These are phyloP conservation scores for Casuarius casuarius DNA, from an alignment of 2,113 vertebrate genomes.

Conservation along the genomic window DNA sequence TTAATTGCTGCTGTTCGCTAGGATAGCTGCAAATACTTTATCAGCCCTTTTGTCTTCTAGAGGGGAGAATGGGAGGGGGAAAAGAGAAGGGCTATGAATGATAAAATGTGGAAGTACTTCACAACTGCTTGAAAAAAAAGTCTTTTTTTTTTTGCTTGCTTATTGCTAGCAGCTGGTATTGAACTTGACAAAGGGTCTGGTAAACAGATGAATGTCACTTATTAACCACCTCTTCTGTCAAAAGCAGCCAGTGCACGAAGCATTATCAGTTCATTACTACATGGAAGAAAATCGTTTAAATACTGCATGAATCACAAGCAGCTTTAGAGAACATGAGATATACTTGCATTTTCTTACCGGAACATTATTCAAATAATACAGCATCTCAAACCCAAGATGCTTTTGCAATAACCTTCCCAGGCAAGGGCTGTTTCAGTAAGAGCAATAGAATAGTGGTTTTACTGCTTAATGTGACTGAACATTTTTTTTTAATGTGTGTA, in stretches of 20 bases:
- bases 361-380: not conserved
- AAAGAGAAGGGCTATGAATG: not conserved
- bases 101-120: not conserved
- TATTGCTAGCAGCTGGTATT: conserved; percentile 32
- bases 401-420: not conserved
- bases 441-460: not conserved
- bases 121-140: not conserved
- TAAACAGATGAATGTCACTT: not conserved
- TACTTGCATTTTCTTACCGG: not conserved
- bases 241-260: not conserved
- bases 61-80: not conserved
- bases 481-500: not conserved
- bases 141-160: not conserved
- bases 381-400: not conserved
- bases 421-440: not conserved
- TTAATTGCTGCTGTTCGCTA: not conserved
- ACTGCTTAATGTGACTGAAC: not conserved
- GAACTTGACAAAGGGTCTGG: conserved; percentile 7
- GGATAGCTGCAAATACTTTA: not conserved
- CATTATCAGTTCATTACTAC: not conserved
- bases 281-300: not conserved
- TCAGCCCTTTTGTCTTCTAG: conserved; percentile 34
- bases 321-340: not conserved
- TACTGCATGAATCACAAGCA: conserved; percentile 8
- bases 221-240: conserved; percentile 26